Evolutionary conservation across 2,888 invertebrate species (phyloP).

Genomic region (Allacma fusca): DNA sequence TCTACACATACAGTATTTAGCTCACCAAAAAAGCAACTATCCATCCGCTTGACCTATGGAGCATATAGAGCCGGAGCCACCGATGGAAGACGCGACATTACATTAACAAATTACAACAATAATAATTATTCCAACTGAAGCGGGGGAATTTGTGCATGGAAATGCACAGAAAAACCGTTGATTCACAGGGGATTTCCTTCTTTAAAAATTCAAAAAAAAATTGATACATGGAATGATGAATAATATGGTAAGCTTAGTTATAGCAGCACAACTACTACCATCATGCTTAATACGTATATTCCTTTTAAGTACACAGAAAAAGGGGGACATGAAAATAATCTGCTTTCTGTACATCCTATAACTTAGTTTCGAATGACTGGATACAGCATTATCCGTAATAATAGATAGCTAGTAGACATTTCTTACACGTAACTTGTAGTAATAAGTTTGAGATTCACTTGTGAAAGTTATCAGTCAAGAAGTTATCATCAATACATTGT

Average conservation of each 20-base stretch:
- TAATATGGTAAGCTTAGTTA: background rate
- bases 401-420: constrained; percentile 10
- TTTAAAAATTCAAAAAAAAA: too few relatives aligned
- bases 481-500: constrained; percentile 30
- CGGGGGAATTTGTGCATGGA: too few relatives aligned
- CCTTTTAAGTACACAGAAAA: background rate
- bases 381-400: background rate
- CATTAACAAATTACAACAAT: too few relatives aligned
- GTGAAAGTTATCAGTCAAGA: constrained; percentile 37
- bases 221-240: too few relatives aligned
- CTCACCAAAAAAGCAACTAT: too few relatives aligned
- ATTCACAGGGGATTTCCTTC: too few relatives aligned
- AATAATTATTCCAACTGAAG: too few relatives aligned
- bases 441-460: constrained; percentile 36
- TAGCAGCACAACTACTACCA: background rate
- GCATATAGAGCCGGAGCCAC: too few relatives aligned
- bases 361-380: constrained; percentile 22
- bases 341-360: background rate
- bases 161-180: too few relatives aligned
- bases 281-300: background rate
- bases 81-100: too few relatives aligned
- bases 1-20: too few relatives aligned
- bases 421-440: constrained; percentile 11
- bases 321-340: constrained; percentile 8
- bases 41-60: too few relatives aligned